These are phyloP conservation scores for Loriculus beryllinus DNA, from an alignment of 2,797 vertebrate species.

Conservation along the genomic window DNA sequence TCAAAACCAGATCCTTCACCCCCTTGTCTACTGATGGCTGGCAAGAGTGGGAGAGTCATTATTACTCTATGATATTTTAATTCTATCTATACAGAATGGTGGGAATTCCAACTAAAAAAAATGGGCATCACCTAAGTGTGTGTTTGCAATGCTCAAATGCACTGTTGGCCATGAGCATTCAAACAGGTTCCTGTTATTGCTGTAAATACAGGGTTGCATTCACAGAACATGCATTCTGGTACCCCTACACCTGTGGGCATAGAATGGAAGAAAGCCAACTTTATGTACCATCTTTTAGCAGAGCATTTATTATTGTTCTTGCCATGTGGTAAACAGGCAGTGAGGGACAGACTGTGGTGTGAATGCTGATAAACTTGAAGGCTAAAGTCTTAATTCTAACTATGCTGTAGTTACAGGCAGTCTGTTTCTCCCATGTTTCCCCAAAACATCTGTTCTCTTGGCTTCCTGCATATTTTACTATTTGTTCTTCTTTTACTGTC, in stretches of 20 bases:
- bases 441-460: neutral
- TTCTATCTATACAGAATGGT: neutral
- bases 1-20: neutral
- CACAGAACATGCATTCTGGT: neutral
- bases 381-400: neutral
- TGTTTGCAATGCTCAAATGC: neutral
- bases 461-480: neutral
- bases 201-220: neutral
- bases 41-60: neutral
- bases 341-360: neutral
- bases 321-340: neutral
- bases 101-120: neutral
- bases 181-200: neutral
- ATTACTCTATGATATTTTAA: neutral
- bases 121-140: neutral
- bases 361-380: neutral
- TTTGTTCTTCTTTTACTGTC: neutral
- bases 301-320: neutral
- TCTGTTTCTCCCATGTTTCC: neutral
- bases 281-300: neutral
- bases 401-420: neutral
- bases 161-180: neutral
- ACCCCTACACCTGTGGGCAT: neutral
- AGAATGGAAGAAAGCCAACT: neutral
- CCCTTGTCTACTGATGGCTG: neutral